A percentile compares a stretch with the other conserved stretches of the same genome.
Evolutionary conservation across 2,113 vertebrate species (phyloP).

Genomic region (Neogobius melanostomus): DNA sequence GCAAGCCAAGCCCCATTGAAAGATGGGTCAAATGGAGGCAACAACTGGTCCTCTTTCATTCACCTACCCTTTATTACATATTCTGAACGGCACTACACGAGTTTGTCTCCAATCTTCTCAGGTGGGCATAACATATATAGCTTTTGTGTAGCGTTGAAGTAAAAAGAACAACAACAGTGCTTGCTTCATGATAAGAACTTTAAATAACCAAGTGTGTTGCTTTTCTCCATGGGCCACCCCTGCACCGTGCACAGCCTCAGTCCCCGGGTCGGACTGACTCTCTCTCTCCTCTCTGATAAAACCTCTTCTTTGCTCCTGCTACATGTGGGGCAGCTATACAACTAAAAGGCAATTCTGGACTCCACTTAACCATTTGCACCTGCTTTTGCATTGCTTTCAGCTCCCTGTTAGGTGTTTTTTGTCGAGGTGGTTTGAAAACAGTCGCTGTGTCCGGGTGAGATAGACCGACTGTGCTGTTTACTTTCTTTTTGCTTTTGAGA

Average conservation of each 20-base stretch:
- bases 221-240: conserved; percentile 19
- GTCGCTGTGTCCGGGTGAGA: conserved; percentile 12
- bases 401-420: background rate
- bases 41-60: too few relatives aligned
- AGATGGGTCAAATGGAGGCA: too few relatives aligned
- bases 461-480: conserved; percentile 11
- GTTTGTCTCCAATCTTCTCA: background rate
- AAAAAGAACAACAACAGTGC: conserved; percentile 15
- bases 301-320: conserved; percentile 1
- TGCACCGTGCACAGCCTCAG: conserved; percentile 19
- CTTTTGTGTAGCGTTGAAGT: conserved; percentile 6
- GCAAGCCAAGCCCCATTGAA: too few relatives aligned
- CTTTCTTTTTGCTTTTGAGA: background rate
- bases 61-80: background rate
- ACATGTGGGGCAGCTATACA: conserved; percentile 15
- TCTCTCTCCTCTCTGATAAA: conserved; percentile 36
- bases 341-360: conserved; percentile 31
- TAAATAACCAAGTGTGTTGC: conserved; percentile 23
- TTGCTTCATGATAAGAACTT: conserved; percentile 53
- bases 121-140: conserved; percentile 3
- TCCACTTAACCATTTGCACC: background rate
- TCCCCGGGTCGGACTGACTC: conserved; percentile 23
- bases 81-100: background rate
- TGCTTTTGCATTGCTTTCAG: conserved; percentile 35
- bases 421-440: background rate